A percentile compares a stretch with the other conserved stretches of the same genome.
Evolutionary conservation across 2,888 invertebrate species (phyloP).

Genomic region (Netelia inedita): DNA sequence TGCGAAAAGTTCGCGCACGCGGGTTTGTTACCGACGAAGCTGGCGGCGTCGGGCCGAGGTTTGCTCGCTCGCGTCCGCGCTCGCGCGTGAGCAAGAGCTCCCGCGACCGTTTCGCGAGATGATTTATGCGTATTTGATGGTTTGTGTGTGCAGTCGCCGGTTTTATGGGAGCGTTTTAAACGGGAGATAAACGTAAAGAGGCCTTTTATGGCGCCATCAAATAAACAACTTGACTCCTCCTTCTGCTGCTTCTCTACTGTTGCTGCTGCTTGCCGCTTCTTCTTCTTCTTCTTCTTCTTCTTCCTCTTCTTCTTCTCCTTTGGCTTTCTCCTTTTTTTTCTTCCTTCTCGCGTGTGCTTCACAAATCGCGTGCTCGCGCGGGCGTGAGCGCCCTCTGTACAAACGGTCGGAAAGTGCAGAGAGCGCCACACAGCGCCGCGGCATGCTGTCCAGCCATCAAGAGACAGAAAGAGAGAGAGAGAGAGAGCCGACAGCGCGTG

Average conservation of each 20-base stretch:
- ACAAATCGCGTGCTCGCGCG: slow-evolving; percentile 37
- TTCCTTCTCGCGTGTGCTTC: slow-evolving; percentile 63
- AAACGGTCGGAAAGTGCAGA: slow-evolving; percentile 48
- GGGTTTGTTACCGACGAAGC: slow-evolving; percentile 19
- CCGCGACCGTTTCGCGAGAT: slow-evolving; percentile 80
- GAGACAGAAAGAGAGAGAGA: slow-evolving; percentile 3
- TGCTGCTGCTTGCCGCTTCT: slow-evolving; percentile 68
- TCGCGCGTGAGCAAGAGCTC: slow-evolving; percentile 66
- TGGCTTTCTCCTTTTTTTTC: slow-evolving; percentile 56
- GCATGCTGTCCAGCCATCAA: slow-evolving; percentile 41
- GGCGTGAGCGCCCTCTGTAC: slow-evolving; percentile 1
- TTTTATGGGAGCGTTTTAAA: slow-evolving; percentile 85
- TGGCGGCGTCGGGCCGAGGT: slow-evolving; percentile 54
- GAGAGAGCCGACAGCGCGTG: slow-evolving; percentile 54
- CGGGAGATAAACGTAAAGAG: slow-evolving; percentile 85
- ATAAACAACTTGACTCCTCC: slow-evolving; percentile 85
- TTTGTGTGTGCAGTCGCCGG: slow-evolving; percentile 83
- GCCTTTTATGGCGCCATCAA: slow-evolving; percentile 85
- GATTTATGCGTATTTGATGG: slow-evolving; percentile 84
- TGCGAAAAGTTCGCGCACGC: slow-evolving; percentile 22
- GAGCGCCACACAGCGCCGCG: slow-evolving; percentile 60
- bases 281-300: slow-evolving; percentile 73
- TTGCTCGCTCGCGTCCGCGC: slow-evolving; percentile 58
- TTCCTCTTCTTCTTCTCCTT: slow-evolving; percentile 71
- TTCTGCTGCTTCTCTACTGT: slow-evolving; percentile 76